Conservation (phyloP, 2,113 vertebrate species). For the Meriones unguiculatus region DNA sequence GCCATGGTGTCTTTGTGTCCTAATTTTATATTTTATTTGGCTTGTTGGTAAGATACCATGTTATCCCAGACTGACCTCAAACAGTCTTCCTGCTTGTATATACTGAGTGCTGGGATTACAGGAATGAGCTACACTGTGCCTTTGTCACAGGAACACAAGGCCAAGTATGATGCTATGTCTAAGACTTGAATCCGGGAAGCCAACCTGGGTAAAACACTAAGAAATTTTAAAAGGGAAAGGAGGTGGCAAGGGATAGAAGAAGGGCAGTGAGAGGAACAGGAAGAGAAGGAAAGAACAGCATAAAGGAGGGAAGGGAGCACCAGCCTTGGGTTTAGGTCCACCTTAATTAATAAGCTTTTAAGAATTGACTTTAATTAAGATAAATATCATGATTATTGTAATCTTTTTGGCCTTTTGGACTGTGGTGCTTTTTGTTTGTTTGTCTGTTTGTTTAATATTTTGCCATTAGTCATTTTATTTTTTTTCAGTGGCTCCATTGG, state of each 20-base stretch:
- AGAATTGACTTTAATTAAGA: not conserved
- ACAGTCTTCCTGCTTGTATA: not conserved
- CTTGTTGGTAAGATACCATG: not conserved
- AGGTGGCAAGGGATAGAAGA: not conserved
- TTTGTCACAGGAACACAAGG: not conserved
- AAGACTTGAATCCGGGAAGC: not conserved
- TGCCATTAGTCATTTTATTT: not conserved
- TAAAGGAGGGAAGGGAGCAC: not conserved
- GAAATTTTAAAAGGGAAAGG: not conserved
- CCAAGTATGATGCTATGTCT: not conserved
- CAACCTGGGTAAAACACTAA: not conserved
- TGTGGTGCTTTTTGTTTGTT: not conserved
- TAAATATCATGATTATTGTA: not conserved
- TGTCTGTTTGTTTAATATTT: not conserved
- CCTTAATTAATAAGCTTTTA: not conserved
- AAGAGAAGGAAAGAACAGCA: not conserved
- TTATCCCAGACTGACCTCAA: not conserved
- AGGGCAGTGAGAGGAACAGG: not conserved
- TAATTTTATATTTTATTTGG: not conserved
- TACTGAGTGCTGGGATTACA: not conserved
- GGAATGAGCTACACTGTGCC: not conserved
- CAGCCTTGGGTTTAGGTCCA: not conserved
- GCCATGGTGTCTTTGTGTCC: not conserved
- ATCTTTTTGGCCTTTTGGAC: not conserved
- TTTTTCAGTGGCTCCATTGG: not conserved